Conservation (phyloP, 2,113 vertebrate genomes). For the Cheirogaleus medius region DNA sequence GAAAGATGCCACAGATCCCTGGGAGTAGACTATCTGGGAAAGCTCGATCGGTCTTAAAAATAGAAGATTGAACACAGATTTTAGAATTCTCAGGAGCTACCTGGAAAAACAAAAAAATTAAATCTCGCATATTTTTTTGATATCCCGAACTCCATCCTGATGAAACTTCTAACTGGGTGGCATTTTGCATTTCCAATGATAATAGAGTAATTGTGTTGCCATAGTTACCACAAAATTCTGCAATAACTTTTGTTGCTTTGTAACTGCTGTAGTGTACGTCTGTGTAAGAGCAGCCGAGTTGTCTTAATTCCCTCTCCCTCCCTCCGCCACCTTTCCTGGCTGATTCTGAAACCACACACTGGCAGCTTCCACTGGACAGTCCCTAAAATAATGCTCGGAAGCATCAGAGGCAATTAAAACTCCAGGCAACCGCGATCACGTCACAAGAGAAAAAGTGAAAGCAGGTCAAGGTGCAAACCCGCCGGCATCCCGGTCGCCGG, state of each 20-base stretch:
- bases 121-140: slow-evolving; percentile 38
- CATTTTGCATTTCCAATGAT: slow-evolving; percentile 79
- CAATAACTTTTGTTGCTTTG: slow-evolving; percentile 78
- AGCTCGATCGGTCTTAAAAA: slow-evolving; percentile 45
- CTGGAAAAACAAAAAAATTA: neutral
- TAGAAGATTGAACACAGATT: slow-evolving; percentile 50
- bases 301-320: slow-evolving; percentile 33
- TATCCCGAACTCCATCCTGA: slow-evolving; percentile 59
- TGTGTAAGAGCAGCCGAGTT: slow-evolving; percentile 71
- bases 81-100: slow-evolving; percentile 44
- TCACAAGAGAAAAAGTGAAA: slow-evolving; percentile 68
- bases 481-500: neutral
- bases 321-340: neutral
- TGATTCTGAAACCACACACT: slow-evolving; percentile 39
- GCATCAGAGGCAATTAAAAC: slow-evolving; percentile 63
- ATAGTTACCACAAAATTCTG: slow-evolving; percentile 76
- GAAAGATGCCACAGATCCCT: slow-evolving; percentile 55
- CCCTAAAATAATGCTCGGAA: slow-evolving; percentile 10
- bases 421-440: neutral
- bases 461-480: slow-evolving; percentile 55
- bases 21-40: slow-evolving; percentile 27
- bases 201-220: slow-evolving; percentile 80
- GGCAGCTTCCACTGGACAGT: neutral
- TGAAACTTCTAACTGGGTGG: slow-evolving; percentile 76
- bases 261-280: slow-evolving; percentile 66